Conservation (phyloP, 2,888 invertebrate genomes). For the Gastrophysa polygoni region DNA sequence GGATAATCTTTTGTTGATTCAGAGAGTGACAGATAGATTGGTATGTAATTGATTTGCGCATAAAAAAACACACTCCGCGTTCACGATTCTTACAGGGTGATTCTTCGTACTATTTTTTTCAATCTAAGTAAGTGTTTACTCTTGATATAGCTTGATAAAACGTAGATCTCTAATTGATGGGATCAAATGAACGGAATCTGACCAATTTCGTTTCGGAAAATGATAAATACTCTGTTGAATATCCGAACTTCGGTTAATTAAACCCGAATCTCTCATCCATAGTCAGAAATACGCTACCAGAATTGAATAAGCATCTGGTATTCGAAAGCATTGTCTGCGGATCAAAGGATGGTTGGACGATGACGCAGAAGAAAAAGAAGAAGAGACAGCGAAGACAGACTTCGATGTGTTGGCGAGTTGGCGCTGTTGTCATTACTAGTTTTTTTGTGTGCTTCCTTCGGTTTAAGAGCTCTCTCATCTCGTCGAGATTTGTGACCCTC, state of each 20-base stretch:
- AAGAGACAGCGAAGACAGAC: constrained; percentile 7
- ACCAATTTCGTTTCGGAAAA: neutral
- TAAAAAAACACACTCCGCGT: too few species aligned
- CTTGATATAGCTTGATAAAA: too few species aligned
- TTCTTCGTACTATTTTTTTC: too few species aligned
- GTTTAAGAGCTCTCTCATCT: neutral
- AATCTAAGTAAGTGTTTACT: too few species aligned
- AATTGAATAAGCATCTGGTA: constrained; percentile 25
- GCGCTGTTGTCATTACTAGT: constrained; percentile 23
- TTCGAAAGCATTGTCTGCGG: constrained; percentile 18
- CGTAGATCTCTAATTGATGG: too few species aligned
- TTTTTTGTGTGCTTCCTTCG: constrained; percentile 14
- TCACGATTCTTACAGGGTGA: too few species aligned
- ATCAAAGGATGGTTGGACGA: constrained; percentile 16
- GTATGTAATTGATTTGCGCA: too few species aligned
- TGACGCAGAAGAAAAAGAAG: constrained; percentile 16
- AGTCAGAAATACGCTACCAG: constrained; percentile 13
- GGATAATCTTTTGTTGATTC: too few species aligned
- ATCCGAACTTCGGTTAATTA: constrained; percentile 5
- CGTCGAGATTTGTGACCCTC: neutral
- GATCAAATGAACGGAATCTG: too few species aligned
- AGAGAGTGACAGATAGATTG: too few species aligned
- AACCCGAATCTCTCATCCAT: neutral
- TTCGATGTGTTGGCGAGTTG: constrained; percentile 18
- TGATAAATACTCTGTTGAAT: neutral